Percentiles rank a stretch among this genome's conserved stretches.
Evolutionary conservation across 2,113 vertebrate species (phyloP).

Genomic region (Grammomys surdaster): DNA sequence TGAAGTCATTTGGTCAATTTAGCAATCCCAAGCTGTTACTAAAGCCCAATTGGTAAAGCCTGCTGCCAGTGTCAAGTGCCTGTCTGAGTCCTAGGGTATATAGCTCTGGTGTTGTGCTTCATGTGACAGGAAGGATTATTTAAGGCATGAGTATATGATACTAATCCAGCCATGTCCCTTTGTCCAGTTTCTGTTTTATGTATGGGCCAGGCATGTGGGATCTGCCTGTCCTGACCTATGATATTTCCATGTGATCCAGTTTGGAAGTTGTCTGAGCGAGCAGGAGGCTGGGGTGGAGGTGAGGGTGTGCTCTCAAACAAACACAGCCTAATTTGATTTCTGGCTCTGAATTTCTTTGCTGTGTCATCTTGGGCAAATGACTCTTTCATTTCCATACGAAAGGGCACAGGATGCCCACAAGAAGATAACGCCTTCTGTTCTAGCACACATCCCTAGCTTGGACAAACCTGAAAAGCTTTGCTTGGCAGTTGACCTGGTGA

Average conservation of each 20-base stretch:
- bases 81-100: rapidly evolving
- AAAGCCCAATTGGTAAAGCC: background rate
- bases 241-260: background rate
- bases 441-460: background rate
- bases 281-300: background rate
- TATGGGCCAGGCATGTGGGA: background rate
- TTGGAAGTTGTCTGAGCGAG: background rate
- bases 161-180: background rate
- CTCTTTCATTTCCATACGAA: background rate
- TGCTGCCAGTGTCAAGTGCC: background rate
- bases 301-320: background rate
- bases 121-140: background rate
- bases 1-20: slow-evolving; percentile 25
- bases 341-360: background rate
- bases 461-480: background rate
- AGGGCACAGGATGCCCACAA: background rate
- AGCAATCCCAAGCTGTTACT: background rate
- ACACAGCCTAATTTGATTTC: background rate
- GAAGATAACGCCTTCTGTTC: background rate
- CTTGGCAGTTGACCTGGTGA: background rate
- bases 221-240: background rate
- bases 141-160: background rate
- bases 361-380: background rate
- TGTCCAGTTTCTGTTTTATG: background rate
- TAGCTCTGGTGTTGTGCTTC: slow-evolving; percentile 10